Percentiles rank a stretch among this genome's conserved stretches.
Conservation (phyloP, 1,140 invertebrate species). For the Saxidomus purpurata region DNA sequence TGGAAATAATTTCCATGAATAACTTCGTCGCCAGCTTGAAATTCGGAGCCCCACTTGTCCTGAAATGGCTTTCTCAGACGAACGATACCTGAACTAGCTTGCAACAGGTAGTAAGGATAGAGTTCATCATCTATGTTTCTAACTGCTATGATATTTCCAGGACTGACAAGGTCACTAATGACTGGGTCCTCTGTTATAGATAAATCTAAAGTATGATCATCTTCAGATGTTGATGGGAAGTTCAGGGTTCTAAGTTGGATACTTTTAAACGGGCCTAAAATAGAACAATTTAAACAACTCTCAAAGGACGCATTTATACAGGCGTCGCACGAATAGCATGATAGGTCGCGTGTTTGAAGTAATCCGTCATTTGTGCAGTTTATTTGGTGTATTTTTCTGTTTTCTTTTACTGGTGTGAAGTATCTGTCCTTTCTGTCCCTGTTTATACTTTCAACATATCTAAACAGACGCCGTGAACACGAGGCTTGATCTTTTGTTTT, state of each 20-base stretch:
- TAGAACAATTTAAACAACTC: no score
- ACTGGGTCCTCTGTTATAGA: neutral
- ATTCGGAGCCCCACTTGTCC: neutral
- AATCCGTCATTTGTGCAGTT: neutral
- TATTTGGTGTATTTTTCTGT: neutral
- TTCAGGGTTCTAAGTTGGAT: no score
- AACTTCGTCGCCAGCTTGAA: no score
- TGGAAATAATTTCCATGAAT: no score
- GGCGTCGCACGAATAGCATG: constrained; percentile 6
- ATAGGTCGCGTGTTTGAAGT: neutral
- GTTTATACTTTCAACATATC: neutral
- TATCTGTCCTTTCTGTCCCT: neutral
- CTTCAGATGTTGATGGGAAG: neutral
- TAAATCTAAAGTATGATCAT: neutral
- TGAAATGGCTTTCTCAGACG: neutral
- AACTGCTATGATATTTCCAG: neutral
- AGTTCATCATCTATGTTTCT: neutral
- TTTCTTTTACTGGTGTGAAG: neutral
- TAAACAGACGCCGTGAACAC: neutral
- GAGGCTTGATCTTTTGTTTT: neutral
- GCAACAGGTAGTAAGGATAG: no score
- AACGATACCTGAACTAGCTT: no score
- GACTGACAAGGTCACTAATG: neutral
- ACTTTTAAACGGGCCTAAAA: no score
- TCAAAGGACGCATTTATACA: no score